A percentile compares a stretch with the other conserved stretches of the same genome.
phyloP scores from a whole-genome alignment of 2,888 invertebrate species.

The Brachylomia viminalis region DNA sequence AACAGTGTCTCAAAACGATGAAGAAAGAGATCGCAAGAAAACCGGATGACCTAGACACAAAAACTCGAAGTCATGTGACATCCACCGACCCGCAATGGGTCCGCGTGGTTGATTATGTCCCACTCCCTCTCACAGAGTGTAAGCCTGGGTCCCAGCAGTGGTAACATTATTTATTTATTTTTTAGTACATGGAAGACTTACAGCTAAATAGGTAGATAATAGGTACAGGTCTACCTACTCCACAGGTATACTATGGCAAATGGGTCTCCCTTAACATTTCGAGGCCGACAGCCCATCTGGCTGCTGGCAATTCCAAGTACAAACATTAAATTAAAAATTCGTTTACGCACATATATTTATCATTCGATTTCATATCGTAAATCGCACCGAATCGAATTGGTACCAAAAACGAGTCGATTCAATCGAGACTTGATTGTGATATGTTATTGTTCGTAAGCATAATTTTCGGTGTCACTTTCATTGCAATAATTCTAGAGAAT shows the following conservation, averaged over 20 bases:
- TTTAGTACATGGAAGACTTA: too few relatives aligned
- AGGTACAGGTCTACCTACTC: background rate
- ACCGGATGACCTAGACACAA: too few relatives aligned
- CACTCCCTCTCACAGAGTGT: background rate
- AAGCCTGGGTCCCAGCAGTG: too few relatives aligned
- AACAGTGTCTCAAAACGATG: background rate
- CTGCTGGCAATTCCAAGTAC: conserved; percentile 56
- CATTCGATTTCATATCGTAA: conserved; percentile 79
- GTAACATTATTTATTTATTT: too few relatives aligned
- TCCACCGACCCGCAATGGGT: too few relatives aligned
- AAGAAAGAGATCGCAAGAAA: background rate
- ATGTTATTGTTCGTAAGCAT: conserved; percentile 73
- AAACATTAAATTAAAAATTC: conserved; percentile 73
- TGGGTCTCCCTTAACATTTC: background rate
- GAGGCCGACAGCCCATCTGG: conserved; percentile 22
- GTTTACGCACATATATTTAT: conserved; percentile 70
- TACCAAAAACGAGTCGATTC: conserved; percentile 78
- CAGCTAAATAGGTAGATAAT: too few relatives aligned
- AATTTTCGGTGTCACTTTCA: conserved; percentile 68
- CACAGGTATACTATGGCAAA: background rate
- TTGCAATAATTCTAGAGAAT: conserved; percentile 50
- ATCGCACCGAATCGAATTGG: conserved; percentile 81
- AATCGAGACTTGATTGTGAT: conserved; percentile 65
- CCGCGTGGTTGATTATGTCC: background rate
- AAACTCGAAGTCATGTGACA: too few relatives aligned